Percentiles rank a stretch among this genome's conserved stretches.
These are phyloP conservation scores for Ectemnius continuus DNA, from an alignment of 2,888 invertebrate genomes.

Conservation along the genomic window DNA sequence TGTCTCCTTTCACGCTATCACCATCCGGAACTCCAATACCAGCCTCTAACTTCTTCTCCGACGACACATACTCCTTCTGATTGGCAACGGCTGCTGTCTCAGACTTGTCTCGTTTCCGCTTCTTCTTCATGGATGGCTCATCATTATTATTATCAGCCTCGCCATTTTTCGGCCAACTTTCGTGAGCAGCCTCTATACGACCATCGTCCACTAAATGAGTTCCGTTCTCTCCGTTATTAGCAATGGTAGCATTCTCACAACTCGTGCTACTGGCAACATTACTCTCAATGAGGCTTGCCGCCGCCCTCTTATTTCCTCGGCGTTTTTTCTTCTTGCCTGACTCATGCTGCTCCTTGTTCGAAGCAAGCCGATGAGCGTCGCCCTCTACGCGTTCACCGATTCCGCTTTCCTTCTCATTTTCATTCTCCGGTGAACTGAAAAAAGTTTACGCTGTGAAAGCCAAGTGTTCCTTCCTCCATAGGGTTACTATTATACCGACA, in stretches of 20 bases:
- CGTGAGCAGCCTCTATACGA: not conserved
- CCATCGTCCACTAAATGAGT: slow-evolving; percentile 16
- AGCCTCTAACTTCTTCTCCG: not conserved
- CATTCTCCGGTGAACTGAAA: slow-evolving; percentile 54
- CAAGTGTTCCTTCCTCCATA: not conserved
- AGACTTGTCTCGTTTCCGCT: slow-evolving; percentile 41
- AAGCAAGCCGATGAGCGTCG: too few relatives aligned
- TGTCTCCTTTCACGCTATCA: not conserved
- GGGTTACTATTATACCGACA: not conserved
- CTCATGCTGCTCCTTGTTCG: slow-evolving; percentile 54
- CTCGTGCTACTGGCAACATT: too few relatives aligned
- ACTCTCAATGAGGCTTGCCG: slow-evolving; percentile 26
- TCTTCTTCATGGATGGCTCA: slow-evolving; percentile 41
- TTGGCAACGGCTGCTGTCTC: slow-evolving; percentile 6
- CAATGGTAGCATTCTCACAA: too few relatives aligned
- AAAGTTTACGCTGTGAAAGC: slow-evolving; percentile 16
- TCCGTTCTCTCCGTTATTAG: slow-evolving; percentile 8
- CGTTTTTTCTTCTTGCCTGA: slow-evolving; percentile 47
- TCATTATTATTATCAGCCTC: not conserved
- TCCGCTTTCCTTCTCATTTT: slow-evolving; percentile 66
- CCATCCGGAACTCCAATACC: not conserved
- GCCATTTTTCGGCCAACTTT: not conserved
- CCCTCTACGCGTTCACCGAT: not conserved
- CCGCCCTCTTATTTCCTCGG: slow-evolving; percentile 69
- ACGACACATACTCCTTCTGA: not conserved